A percentile compares a stretch with the other conserved stretches of the same genome.
These are phyloP conservation scores for Cephus spinipes DNA, from an alignment of 2,888 invertebrate species.

Conservation along the genomic window DNA sequence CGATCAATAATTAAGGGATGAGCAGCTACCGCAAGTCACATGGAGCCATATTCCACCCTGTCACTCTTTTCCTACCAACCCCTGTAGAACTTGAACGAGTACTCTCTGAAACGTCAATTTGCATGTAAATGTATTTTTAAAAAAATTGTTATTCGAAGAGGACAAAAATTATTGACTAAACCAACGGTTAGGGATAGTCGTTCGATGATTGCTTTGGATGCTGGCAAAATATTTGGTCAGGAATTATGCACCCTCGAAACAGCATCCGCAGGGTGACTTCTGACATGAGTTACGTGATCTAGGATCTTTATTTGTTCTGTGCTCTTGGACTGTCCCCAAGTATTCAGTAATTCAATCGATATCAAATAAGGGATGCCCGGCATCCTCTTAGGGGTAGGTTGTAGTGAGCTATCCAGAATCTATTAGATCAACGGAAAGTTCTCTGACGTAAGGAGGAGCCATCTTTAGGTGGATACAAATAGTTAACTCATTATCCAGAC, in stretches of 20 bases:
- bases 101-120: background rate
- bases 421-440: background rate
- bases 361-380: background rate
- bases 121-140: background rate
- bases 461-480: background rate
- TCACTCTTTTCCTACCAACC: background rate
- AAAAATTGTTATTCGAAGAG: background rate
- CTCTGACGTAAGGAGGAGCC: background rate
- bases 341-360: background rate
- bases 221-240: conserved; percentile 36
- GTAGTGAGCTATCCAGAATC: background rate
- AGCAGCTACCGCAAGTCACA: background rate
- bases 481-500: background rate
- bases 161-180: background rate
- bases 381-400: background rate
- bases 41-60: background rate
- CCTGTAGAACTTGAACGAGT: conserved; percentile 1
- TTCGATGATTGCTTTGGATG: conserved; percentile 27
- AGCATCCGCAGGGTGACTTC: background rate
- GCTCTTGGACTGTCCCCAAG: background rate
- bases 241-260: conserved; percentile 32
- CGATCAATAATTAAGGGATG: conserved; percentile 4
- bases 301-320: background rate
- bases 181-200: background rate
- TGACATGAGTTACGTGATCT: background rate